phyloP scores from a whole-genome alignment of 2,113 vertebrate species.

The Mus pahari region DNA sequence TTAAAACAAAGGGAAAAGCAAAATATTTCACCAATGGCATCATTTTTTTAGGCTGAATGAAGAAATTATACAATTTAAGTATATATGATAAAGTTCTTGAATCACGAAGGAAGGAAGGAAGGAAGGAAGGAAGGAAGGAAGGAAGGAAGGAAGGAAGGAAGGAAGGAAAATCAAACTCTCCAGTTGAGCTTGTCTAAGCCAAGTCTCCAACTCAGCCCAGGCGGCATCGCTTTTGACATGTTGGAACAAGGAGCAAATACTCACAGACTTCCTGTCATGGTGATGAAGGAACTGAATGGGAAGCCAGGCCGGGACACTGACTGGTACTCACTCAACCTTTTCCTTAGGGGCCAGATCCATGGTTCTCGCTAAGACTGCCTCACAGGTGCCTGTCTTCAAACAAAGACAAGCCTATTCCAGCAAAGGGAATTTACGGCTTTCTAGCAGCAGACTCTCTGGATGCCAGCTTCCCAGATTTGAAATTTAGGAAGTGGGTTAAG shows the following conservation, averaged over 20 bases:
- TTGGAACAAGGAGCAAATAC: not conserved
- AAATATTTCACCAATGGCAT: not conserved
- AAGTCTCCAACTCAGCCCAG: not conserved
- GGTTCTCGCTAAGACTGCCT: not conserved
- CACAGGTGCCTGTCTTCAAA: not conserved
- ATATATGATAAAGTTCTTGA: not conserved
- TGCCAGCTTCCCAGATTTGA: slow-evolving; percentile 39
- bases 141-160: not conserved
- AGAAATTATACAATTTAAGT: not conserved
- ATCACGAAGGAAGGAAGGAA: not conserved
- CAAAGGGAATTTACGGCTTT: not conserved
- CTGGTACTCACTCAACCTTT: not conserved
- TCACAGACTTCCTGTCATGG: not conserved
- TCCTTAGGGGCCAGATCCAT: too few species aligned
- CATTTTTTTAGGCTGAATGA: slow-evolving; percentile 15
- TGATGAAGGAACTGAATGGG: not conserved
- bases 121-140: not conserved
- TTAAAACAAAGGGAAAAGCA: not conserved
- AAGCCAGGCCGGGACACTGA: accelerated
- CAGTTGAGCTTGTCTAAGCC: not conserved
- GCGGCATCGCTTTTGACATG: not conserved
- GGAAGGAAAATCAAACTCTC: not conserved
- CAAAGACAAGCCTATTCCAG: not conserved
- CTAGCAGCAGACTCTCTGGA: not conserved
- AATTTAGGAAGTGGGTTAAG: slow-evolving; percentile 55